Percentiles rank a stretch among this genome's conserved stretches.
phyloP scores from a whole-genome alignment of 2,888 invertebrate genomes.

The Theretra japonica region DNA sequence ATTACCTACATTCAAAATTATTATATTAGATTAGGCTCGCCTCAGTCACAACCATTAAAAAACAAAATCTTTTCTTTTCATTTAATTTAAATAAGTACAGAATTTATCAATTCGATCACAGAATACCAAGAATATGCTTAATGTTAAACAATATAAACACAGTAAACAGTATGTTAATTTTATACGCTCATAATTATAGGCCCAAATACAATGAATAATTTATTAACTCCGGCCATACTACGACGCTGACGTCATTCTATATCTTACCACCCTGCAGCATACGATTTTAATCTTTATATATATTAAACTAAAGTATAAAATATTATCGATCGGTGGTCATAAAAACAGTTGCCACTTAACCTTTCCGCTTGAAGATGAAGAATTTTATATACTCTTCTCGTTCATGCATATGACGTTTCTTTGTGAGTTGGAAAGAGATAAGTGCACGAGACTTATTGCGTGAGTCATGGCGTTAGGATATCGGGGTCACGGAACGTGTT shows the following conservation, averaged over 20 bases:
- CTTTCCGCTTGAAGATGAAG: conserved; percentile 56
- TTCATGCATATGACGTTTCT: conserved; percentile 51
- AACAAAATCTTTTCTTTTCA: not conserved
- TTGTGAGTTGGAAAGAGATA: conserved; percentile 62
- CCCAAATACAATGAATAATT: conserved; percentile 38
- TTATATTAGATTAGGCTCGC: not conserved
- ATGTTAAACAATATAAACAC: conserved; percentile 52
- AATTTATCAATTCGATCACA: not conserved
- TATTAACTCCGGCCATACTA: conserved; percentile 62
- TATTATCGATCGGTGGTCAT: conserved; percentile 46
- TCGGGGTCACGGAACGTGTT: conserved; percentile 83
- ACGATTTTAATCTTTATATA: conserved; percentile 32
- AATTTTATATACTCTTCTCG: conserved; percentile 56
- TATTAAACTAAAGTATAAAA: conserved; percentile 33
- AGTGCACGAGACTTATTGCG: conserved; percentile 52
- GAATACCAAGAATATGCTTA: not conserved
- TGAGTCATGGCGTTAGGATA: conserved; percentile 59
- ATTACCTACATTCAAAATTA: not conserved
- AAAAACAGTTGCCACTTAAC: conserved; percentile 61
- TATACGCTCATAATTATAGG: conserved; percentile 39
- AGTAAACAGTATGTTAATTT: conserved; percentile 32
- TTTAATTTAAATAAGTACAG: not conserved
- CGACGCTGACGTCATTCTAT: conserved; percentile 52
- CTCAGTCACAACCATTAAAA: not conserved
- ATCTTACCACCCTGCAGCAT: conserved; percentile 21